Evolutionary conservation across 1,140 invertebrate species (phyloP).

Genomic region (Euura saliciscinereae): DNA sequence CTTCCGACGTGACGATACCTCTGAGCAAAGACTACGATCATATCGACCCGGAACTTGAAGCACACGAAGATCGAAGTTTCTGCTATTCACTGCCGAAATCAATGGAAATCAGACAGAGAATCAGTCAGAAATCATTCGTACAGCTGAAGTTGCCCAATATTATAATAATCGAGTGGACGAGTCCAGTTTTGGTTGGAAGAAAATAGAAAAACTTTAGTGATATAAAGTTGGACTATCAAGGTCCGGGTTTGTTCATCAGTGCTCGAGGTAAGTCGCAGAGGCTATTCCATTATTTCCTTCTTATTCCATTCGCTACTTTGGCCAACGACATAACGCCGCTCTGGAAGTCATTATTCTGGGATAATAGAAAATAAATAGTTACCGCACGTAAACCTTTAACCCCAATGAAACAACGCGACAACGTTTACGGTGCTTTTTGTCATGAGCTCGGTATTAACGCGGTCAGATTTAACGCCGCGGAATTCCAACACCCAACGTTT

Average conservation of each 20-base stretch:
- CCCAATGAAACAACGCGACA: background rate
- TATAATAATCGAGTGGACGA: background rate
- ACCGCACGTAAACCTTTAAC: background rate
- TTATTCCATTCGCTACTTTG: background rate
- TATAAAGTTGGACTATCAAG: constrained; percentile 44
- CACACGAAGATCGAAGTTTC: too few species aligned
- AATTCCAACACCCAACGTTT: background rate
- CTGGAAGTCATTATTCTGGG: background rate
- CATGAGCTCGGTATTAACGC: background rate
- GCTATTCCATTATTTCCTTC: background rate
- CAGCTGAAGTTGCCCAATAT: too few species aligned
- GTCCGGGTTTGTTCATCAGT: background rate
- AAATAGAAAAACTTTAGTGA: constrained; percentile 47
- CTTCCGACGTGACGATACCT: too few species aligned
- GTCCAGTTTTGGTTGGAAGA: constrained; percentile 15
- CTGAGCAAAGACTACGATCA: too few species aligned
- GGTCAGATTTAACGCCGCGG: background rate
- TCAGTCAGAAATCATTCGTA: too few species aligned
- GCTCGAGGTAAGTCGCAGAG: background rate
- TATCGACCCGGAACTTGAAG: too few species aligned
- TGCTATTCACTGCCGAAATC: too few species aligned
- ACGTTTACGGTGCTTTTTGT: background rate
- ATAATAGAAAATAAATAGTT: constrained; percentile 8
- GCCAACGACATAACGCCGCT: background rate
- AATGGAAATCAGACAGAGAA: too few species aligned